phyloP scores from a whole-genome alignment of 2,797 vertebrate genomes.

The Lateolabrax maculatus region DNA sequence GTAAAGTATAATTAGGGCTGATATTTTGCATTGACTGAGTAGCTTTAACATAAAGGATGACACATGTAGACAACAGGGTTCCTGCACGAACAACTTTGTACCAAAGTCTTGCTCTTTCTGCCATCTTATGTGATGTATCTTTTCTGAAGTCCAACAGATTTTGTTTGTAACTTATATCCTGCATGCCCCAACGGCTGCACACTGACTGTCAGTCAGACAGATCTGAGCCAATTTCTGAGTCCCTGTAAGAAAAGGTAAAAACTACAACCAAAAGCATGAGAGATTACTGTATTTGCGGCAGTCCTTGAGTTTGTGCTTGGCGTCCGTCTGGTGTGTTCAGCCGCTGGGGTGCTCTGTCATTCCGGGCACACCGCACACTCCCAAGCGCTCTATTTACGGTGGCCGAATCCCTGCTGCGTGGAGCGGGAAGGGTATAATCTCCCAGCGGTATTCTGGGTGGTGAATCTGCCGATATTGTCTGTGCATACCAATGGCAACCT shows the following conservation, averaged over 20 bases:
- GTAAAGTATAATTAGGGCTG: not conserved
- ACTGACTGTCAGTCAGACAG: constrained; percentile 67
- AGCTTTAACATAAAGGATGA: constrained; percentile 13
- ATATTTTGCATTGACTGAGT: constrained; percentile 22
- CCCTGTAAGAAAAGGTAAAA: constrained; percentile 56
- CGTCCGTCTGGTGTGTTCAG: constrained; percentile 48
- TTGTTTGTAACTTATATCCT: constrained; percentile 55
- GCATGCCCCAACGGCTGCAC: constrained; percentile 41
- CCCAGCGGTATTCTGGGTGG: constrained; percentile 78
- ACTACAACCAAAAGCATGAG: constrained; percentile 63
- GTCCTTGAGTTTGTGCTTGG: constrained; percentile 72
- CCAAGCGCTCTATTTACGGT: constrained; percentile 77
- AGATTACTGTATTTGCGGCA: constrained; percentile 72
- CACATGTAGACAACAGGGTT: not conserved
- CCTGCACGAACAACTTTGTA: constrained; percentile 3
- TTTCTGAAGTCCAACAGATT: constrained; percentile 56
- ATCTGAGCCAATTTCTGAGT: constrained; percentile 48
- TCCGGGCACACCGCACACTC: constrained; percentile 73
- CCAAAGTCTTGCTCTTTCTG: constrained; percentile 25
- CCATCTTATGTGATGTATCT: constrained; percentile 29
- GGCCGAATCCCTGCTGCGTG: constrained; percentile 73
- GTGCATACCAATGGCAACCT: constrained; percentile 81
- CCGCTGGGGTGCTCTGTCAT: constrained; percentile 69
- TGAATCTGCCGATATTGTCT: constrained; percentile 67
- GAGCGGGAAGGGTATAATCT: constrained; percentile 80